These are phyloP conservation scores for Ischnura elegans DNA, from an alignment of 2,888 invertebrate genomes.

Conservation along the genomic window DNA sequence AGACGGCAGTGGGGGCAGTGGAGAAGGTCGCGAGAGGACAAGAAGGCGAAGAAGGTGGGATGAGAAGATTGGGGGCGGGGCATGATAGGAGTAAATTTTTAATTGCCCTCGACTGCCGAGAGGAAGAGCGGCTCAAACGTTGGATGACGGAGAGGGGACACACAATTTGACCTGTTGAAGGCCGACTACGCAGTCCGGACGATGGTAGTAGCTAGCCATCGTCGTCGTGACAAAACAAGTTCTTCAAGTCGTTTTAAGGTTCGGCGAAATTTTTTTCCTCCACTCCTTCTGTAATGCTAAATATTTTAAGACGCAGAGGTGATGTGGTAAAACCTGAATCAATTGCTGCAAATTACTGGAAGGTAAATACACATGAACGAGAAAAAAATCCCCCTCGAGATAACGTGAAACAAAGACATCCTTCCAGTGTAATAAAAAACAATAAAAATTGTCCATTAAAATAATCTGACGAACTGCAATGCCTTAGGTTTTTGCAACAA, in stretches of 20 bases:
- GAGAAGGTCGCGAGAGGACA: not conserved
- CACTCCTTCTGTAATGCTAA: no score
- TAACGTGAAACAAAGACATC: not conserved
- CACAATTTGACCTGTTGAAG: conserved; percentile 55
- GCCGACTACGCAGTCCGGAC: not conserved
- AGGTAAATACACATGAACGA: no score
- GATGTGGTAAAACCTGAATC: no score
- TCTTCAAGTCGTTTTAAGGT: not conserved
- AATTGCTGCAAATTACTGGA: no score
- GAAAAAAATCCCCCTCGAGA: not conserved
- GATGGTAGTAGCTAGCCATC: not conserved
- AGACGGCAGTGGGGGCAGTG: not conserved
- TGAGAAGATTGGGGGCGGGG: not conserved
- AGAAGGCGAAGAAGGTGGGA: not conserved
- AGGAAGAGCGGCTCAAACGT: not conserved
- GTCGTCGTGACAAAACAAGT: not conserved
- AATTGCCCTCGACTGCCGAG: not conserved
- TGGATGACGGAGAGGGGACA: not conserved
- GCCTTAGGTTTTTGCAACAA: no score
- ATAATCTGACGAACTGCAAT: no score
- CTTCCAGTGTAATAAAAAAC: no score
- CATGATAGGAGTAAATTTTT: not conserved
- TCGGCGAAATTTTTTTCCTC: not conserved
- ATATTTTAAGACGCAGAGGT: no score
- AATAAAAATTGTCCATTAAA: no score